Base-by-base conservation (phyloP, 2,113 vertebrate genomes). In the Drymodes brunneopygia region DNA sequence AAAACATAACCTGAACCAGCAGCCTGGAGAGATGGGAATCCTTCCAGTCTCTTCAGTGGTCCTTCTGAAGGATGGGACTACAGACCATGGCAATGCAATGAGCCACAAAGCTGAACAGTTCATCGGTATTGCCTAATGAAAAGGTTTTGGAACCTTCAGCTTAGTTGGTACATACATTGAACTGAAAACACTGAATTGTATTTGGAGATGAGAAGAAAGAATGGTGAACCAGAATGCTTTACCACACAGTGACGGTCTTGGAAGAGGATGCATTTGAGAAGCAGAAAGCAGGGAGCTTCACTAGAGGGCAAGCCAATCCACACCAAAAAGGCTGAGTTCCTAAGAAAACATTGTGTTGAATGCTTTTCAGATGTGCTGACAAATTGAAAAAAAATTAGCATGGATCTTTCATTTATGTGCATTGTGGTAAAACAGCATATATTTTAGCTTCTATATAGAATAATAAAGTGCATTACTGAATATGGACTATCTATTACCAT, bases 101-200 rank as follows among this genome's bases (percentile, higher is more conserved):
- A 48, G 40, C 48, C 48, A 56, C 15, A 44, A 47, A 58, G 48
- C 38, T 40, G 51, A 74, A 29, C 7, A 47, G 25, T 21, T 81
- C 27, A 36, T 54, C 0, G 0, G 17, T 31, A 51, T 6, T 35
- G 36, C 2, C 2, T 20, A 45, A 61, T 11, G 29, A 72, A 38
- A 64, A 69, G 31, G 2, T 77, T 88, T 73, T 2, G 3, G 29
- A 73, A 58, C n/a, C 36, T 88, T 74, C 75, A 64, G 10, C 44
- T 62, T 58, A 23, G 10, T 66, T 71, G 57, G 36, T 78, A 50
- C 29, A 1, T 21, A 19, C 1, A 2, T 23, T 10, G 4, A 57
- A 54, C 56, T 58, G 24, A 71, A 85, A 74, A 4, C 40, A 45
- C 15, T 27, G 61, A 44, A 44, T 3, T 22, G 11, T 51, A 28